Base-by-base conservation (phyloP, 2,888 invertebrate genomes). In the Acleris emargana region DNA sequence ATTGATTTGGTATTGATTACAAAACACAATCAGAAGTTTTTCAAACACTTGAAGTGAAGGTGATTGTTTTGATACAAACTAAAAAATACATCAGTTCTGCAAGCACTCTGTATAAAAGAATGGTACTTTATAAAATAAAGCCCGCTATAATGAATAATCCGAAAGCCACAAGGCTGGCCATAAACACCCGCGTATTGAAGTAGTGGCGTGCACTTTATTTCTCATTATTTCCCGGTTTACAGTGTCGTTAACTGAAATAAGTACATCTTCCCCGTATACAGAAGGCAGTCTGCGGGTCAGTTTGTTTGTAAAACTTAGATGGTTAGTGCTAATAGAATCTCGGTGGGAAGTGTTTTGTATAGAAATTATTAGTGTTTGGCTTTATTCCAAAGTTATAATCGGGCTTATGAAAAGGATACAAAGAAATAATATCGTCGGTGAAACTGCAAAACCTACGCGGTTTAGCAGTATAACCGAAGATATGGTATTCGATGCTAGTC, bases 191-290 rank as follows among this genome's bases (percentile, higher is more conserved):
- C 22, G 5, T 49, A 49, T 57, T 57, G 22, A 25, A 57, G 57
- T 57, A 64, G 64, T 54, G 62, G 69, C 69, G 70, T 72, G 72
- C 54, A 67, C 67, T 72, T 74, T 72, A 73, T 74, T 71, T 73
- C 74, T 74, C 74, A 77, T 76, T 77, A 75, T 71, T 73, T 72
- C 71, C 64, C 58, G 50, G 69, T 79, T 79, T 78, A 79, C 71
- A 62, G 72, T 72, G 73, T 70, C 75, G 69, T 79, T 73, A 74
- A 58, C 68, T 68, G 74, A 76, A 76, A 69, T 67, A 62, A 57
- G 69, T 61, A 62, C 70, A 68, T 70, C 66, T 62, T 67, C 67
- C 55, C 61, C 62, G 61, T 67, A 38, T 43, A 66, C 6, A 57
- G 52, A 43, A 47, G 25, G 5, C 9, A 16, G 32, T 52, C 18